phyloP scores from a whole-genome alignment of 2,113 vertebrate genomes.

The Bos indicus region DNA sequence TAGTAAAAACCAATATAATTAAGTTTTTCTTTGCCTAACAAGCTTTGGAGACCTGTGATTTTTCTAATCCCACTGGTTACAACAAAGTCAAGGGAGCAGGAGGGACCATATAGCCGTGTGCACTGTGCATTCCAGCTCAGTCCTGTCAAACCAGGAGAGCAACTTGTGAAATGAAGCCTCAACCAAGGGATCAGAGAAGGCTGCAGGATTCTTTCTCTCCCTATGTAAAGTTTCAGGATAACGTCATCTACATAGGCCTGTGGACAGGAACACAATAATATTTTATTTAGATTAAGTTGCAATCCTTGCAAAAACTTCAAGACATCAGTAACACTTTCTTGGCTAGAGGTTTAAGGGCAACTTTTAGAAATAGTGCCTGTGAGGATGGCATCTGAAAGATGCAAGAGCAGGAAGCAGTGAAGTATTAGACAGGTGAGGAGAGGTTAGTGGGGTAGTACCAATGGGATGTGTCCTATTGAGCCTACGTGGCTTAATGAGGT shows the following conservation, averaged over 20 bases:
- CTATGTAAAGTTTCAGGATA: background rate
- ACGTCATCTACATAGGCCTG: background rate
- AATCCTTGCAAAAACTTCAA: background rate
- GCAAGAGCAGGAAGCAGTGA: background rate
- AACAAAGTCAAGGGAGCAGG: background rate
- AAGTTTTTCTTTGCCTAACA: background rate
- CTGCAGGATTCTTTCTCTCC: background rate
- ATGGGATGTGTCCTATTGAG: background rate
- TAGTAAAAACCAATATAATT: background rate
- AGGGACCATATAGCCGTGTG: background rate
- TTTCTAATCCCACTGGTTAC: background rate
- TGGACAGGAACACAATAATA: background rate
- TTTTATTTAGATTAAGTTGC: constrained; percentile 43
- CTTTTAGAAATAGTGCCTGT: background rate
- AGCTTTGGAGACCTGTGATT: background rate
- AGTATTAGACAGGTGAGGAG: background rate
- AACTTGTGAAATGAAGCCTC: background rate
- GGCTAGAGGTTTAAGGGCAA: background rate
- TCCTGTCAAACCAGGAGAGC: background rate
- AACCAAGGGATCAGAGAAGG: background rate
- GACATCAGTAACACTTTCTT: background rate
- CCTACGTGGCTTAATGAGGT: background rate
- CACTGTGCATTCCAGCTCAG: background rate
- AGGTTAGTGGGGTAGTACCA: background rate
- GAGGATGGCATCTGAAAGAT: background rate